Percentiles rank a stretch among this genome's conserved stretches.
Evolutionary conservation across 2,888 invertebrate species (phyloP).

Genomic region (Blera fallax): DNA sequence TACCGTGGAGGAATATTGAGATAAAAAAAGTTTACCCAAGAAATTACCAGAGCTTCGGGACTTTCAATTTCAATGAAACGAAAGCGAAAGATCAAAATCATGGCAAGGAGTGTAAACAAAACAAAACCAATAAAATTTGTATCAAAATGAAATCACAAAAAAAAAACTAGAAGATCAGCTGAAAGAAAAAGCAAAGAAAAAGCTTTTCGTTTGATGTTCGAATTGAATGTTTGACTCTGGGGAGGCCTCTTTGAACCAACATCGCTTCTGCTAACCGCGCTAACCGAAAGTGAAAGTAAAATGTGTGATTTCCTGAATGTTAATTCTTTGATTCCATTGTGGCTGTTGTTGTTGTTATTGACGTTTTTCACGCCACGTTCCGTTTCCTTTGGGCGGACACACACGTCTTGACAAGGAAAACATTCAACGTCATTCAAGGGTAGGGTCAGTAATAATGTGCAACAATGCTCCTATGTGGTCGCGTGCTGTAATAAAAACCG

Average conservation of each 20-base stretch:
- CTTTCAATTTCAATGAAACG: conserved; percentile 56
- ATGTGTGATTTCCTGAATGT: conserved; percentile 64
- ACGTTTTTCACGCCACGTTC: conserved; percentile 8
- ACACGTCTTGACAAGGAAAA: conserved; percentile 40
- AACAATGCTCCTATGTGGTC: not conserved
- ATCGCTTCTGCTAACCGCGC: not conserved
- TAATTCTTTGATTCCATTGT: conserved; percentile 39
- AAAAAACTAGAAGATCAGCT: not conserved
- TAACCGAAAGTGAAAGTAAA: conserved; percentile 64
- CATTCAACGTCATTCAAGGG: not conserved
- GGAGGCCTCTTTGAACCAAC: not conserved
- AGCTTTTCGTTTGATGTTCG: conserved; percentile 47
- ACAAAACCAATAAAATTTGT: not conserved
- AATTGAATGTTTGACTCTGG: not conserved
- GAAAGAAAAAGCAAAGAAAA: not conserved
- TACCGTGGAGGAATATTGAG: conserved; percentile 12
- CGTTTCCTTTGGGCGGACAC: conserved; percentile 43
- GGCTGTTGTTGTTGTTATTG: conserved; percentile 12
- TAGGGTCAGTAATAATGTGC: not conserved
- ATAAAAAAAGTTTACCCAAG: conserved; percentile 34
- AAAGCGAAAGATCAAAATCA: conserved; percentile 45
- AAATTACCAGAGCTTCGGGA: conserved; percentile 21
- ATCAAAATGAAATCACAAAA: conserved; percentile 21
- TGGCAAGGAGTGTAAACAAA: conserved; percentile 32
- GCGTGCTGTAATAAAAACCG: not conserved